These are phyloP conservation scores for Cosmorhoe ocellata DNA, from an alignment of 2,888 invertebrate genomes.

Conservation along the genomic window DNA sequence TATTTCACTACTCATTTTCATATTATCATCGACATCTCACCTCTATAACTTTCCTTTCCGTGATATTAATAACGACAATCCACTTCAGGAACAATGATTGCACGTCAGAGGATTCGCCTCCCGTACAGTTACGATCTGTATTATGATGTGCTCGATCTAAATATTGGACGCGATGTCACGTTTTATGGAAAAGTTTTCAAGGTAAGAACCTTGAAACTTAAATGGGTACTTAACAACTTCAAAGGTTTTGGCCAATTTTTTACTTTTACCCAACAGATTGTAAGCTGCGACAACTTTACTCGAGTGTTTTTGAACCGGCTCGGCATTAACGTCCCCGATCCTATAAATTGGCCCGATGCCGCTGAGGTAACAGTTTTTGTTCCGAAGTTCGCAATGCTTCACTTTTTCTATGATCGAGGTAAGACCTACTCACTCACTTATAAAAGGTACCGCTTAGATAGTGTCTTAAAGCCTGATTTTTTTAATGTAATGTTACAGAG, in stretches of 20 bases:
- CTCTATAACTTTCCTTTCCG: too few relatives aligned
- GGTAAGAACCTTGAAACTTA: conserved; percentile 41
- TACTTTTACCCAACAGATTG: conserved; percentile 82
- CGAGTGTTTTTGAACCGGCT: conserved; percentile 91
- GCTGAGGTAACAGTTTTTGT: conserved; percentile 48
- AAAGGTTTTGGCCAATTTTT: too few relatives aligned
- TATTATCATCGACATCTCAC: too few relatives aligned
- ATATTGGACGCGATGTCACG: conserved; percentile 90
- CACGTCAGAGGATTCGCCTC: conserved; percentile 91
- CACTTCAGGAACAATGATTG: conserved; percentile 87
- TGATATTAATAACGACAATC: too few relatives aligned
- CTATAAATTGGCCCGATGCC: conserved; percentile 69
- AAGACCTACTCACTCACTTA: too few relatives aligned
- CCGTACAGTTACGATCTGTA: conserved; percentile 89
- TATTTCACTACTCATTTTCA: too few relatives aligned
- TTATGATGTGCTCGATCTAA: conserved; percentile 93
- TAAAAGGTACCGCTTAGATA: too few relatives aligned
- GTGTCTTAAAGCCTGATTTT: neutral
- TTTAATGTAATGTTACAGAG: conserved; percentile 49
- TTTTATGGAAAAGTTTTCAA: conserved; percentile 90
- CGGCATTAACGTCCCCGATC: conserved; percentile 92
- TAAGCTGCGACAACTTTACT: conserved; percentile 94
- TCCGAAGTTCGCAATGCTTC: too few relatives aligned
- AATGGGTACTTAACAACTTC: too few relatives aligned
- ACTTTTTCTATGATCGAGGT: too few relatives aligned